Percentiles rank a stretch among this genome's conserved stretches.
Evolutionary conservation across 2,888 invertebrate species (phyloP).

Genomic region (Aleiodes testaceus): DNA sequence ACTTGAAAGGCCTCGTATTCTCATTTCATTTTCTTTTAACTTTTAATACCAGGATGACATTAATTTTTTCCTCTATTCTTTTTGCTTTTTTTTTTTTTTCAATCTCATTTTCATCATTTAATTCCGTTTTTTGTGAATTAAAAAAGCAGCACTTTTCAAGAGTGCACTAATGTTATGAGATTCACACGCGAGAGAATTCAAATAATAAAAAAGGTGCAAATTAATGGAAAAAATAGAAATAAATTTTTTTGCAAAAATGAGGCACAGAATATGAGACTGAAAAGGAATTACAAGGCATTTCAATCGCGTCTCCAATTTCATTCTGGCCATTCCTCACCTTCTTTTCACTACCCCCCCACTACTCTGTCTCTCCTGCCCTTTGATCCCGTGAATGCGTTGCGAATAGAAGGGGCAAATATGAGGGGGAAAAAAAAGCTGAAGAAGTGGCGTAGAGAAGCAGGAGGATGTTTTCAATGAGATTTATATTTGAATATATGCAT

Average conservation of each 20-base stretch:
- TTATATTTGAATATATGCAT: conserved; percentile 41
- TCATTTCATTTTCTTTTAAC: conserved; percentile 27
- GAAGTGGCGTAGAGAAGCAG: conserved; percentile 36
- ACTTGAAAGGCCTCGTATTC: conserved; percentile 47
- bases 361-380: conserved; percentile 45
- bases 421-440: conserved; percentile 18
- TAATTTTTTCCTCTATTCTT: background rate
- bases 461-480: conserved; percentile 43
- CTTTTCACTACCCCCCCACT: conserved; percentile 33
- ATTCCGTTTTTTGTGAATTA: conserved; percentile 1
- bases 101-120: background rate
- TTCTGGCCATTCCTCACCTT: conserved; percentile 47
- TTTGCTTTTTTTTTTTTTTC: conserved; percentile 1
- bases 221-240: conserved; percentile 69
- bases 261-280: conserved; percentile 46
- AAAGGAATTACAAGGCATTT: conserved; percentile 59
- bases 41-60: background rate
- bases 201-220: conserved; percentile 60
- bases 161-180: background rate
- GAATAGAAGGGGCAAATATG: conserved; percentile 40
- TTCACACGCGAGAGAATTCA: background rate
- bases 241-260: conserved; percentile 71
- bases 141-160: conserved; percentile 20
- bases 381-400: conserved; percentile 47
- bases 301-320: conserved; percentile 61